Base-by-base conservation (phyloP, 2,888 invertebrate genomes). In the Gnatocerus cornutus region DNA sequence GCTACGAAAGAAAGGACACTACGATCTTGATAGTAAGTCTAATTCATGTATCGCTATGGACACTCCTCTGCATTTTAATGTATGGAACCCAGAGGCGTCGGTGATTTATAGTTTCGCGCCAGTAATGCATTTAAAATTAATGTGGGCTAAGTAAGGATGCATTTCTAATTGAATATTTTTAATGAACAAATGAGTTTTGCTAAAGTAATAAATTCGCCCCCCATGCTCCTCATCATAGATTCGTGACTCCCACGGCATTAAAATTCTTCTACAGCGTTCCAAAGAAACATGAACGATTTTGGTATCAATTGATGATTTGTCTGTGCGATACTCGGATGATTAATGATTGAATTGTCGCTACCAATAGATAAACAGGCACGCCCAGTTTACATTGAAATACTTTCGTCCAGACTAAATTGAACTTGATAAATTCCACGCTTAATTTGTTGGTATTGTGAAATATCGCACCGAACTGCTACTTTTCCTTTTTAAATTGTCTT, bases 1-100 rank as follows among this genome's bases (percentile, higher is more conserved):
- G 53, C 29, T 21, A 64, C 27, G 69, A 52, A 61, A 66, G 64
- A 58, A 56, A 55, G 55, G 45, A 64, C 69, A 53, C 59, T 71
- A 46, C 52, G 71, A 73, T 73, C 69, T 66, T 66, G 67, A 73
- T 73, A 66, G 58, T 30, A 48, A 52, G 66, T 63, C 67, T 52
- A 53, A 69, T 73, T 69, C 68, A 61, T 62, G 69, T 53, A 46
- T 69, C 45, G 65, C 63, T 59, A 61, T 61, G 68, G 45, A 39
- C 56, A 53, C 50, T 68, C 56, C 59, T 43, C 33, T 67, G 72
- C 63, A 71, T 72, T 72, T 68, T 12, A 64, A 73, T 48, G 66
- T 66, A 68, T 67, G 43, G 59, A 63, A 63, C 55, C 14, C 64
- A 55, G 64, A 43, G 64, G 64, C 64, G 53, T 55, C 37, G 43